A percentile compares a stretch with the other conserved stretches of the same genome.
Conservation (phyloP, 2,113 vertebrate species). For the Platichthys stellatus region DNA sequence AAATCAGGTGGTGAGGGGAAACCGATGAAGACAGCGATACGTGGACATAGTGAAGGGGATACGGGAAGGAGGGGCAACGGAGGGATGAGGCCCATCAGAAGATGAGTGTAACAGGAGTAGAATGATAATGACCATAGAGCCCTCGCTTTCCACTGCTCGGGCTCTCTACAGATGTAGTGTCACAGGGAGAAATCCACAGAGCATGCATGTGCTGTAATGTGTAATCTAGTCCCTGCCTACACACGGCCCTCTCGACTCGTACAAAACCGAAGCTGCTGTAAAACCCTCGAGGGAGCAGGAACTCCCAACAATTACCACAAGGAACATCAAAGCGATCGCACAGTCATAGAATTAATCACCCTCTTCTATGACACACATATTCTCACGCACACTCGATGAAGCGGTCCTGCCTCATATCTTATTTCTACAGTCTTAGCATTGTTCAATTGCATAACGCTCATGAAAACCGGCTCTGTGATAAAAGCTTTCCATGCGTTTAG, state of each 20-base stretch:
- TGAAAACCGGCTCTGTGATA: slow-evolving; percentile 34
- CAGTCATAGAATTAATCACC: slow-evolving; percentile 53
- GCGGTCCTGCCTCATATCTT: slow-evolving; percentile 31
- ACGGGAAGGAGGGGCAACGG: background rate
- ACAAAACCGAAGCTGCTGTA: background rate
- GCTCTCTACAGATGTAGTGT: slow-evolving; percentile 27
- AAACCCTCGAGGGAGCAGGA: slow-evolving; percentile 47
- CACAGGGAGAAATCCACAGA: slow-evolving; percentile 29
- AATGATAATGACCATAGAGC: slow-evolving; percentile 63
- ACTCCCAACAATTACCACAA: slow-evolving; percentile 49
- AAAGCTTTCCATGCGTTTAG: slow-evolving; percentile 18
- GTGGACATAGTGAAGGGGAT: slow-evolving; percentile 49
- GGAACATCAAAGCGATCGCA: slow-evolving; percentile 59
- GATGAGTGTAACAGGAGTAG: slow-evolving; percentile 48
- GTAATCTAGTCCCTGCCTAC: slow-evolving; percentile 46
- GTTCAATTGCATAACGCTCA: slow-evolving; percentile 38
- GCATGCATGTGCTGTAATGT: slow-evolving; percentile 15
- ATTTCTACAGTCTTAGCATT: slow-evolving; percentile 47
- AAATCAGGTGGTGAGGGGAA: slow-evolving; percentile 44
- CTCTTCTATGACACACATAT: slow-evolving; percentile 31
- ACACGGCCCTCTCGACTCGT: slow-evolving; percentile 24
- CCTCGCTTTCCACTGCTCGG: slow-evolving; percentile 18
- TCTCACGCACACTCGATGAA: slow-evolving; percentile 29
- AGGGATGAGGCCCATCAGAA: slow-evolving; percentile 51
- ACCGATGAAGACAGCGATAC: slow-evolving; percentile 63